phyloP scores from a whole-genome alignment of 2,797 vertebrate species.

The Margarornis squamiger region DNA sequence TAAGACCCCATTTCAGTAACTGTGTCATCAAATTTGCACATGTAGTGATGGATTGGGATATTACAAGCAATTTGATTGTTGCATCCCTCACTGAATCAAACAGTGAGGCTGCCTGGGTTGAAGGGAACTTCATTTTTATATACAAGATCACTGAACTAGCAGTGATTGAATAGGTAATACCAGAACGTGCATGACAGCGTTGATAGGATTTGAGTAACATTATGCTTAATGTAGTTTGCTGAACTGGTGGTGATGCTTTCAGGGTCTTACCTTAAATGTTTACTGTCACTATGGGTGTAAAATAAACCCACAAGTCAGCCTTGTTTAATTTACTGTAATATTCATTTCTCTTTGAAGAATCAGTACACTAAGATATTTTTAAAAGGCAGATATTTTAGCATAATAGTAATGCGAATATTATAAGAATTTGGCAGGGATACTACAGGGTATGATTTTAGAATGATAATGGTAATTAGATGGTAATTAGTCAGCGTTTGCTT shows the following conservation, averaged over 20 bases:
- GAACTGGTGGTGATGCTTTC: neutral
- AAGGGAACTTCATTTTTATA: neutral
- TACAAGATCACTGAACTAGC: neutral
- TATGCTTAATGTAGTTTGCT: neutral
- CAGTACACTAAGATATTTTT: neutral
- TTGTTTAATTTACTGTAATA: neutral
- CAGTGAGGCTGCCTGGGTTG: neutral
- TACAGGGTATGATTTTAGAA: neutral
- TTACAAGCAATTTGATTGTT: neutral
- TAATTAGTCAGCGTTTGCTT: neutral
- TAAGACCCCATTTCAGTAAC: neutral
- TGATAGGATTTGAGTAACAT: neutral
- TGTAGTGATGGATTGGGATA: slow-evolving; percentile 11
- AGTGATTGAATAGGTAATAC: neutral
- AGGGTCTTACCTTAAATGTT: neutral
- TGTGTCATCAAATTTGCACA: neutral
- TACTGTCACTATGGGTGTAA: neutral
- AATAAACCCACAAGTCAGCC: neutral
- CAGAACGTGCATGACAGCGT: neutral
- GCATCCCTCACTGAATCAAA: neutral
- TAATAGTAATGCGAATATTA: neutral
- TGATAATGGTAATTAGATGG: neutral
- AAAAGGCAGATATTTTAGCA: neutral
- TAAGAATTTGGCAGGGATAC: neutral
- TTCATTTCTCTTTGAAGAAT: neutral